Evolutionary conservation across 2,113 vertebrate genomes (phyloP).

Genomic region (Cranoglanis bouderius): DNA sequence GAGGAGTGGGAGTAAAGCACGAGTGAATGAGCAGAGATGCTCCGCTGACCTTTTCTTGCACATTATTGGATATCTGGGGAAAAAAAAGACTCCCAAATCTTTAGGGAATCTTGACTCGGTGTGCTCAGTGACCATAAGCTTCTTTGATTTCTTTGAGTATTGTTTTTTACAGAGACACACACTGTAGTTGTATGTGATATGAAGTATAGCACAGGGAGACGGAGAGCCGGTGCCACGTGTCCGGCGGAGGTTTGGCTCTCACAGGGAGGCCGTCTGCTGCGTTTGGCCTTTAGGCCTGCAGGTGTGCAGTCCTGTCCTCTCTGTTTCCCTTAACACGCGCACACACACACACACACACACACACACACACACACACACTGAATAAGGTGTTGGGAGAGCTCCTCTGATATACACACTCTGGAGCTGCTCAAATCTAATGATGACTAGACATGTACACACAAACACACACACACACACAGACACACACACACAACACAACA

Average conservation of each 20-base stretch:
- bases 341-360: constrained; percentile 34
- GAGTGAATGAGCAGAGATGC: constrained; percentile 79
- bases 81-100: constrained; percentile 66
- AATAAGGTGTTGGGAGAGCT: constrained; percentile 14
- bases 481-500: constrained; percentile 21
- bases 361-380: constrained; percentile 19
- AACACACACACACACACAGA: constrained; percentile 21
- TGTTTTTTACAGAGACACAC: constrained; percentile 26
- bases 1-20: constrained; percentile 72
- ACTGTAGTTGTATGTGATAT: constrained; percentile 22
- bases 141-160: constrained; percentile 53
- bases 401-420: neutral
- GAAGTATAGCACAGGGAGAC: constrained; percentile 22
- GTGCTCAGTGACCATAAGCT: constrained; percentile 69
- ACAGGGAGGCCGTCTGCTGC: constrained; percentile 65
- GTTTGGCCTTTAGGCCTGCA: constrained; percentile 70
- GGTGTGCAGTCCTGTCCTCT: constrained; percentile 63
- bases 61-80: constrained; percentile 73
- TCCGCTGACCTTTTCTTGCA: constrained; percentile 78
- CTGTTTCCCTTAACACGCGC: neutral
- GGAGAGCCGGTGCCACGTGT: constrained; percentile 28
- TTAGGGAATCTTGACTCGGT: constrained; percentile 69
- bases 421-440: constrained; percentile 13
- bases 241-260: constrained; percentile 60
- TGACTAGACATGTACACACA: neutral